Conservation (phyloP, 2,113 vertebrate species). For the Alaudala cheleensis region DNA sequence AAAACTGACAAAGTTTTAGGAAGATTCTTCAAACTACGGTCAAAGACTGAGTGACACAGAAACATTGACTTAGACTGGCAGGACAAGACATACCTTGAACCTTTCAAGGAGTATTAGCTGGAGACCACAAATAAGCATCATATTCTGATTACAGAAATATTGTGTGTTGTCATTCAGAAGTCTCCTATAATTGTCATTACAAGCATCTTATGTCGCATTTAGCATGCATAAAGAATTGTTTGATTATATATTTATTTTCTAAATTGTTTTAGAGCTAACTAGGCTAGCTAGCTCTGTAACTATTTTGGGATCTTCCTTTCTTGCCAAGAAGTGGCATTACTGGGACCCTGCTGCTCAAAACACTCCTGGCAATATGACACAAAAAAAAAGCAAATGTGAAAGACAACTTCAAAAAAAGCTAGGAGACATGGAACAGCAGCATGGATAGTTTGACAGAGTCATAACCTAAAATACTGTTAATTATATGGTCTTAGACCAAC, state of each 20-base stretch:
- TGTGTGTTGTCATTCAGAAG: background rate
- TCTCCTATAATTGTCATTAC: background rate
- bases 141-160: background rate
- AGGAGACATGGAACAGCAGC: background rate
- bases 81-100: background rate
- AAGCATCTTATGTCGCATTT: background rate
- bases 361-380: background rate
- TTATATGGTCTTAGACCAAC: background rate
- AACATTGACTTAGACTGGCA: background rate
- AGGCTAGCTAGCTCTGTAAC: background rate
- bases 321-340: background rate
- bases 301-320: background rate
- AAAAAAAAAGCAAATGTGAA: background rate
- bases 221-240: background rate
- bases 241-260: background rate
- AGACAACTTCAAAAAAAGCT: background rate
- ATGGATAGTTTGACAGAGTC: background rate
- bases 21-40: background rate
- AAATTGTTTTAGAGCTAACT: background rate
- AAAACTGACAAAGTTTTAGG: background rate
- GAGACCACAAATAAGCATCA: background rate
- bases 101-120: background rate
- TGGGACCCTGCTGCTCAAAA: background rate
- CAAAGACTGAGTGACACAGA: background rate
- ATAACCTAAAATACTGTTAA: background rate